Base-by-base conservation (phyloP, 2,797 vertebrate species). In the Petrocephalus sullivani region DNA sequence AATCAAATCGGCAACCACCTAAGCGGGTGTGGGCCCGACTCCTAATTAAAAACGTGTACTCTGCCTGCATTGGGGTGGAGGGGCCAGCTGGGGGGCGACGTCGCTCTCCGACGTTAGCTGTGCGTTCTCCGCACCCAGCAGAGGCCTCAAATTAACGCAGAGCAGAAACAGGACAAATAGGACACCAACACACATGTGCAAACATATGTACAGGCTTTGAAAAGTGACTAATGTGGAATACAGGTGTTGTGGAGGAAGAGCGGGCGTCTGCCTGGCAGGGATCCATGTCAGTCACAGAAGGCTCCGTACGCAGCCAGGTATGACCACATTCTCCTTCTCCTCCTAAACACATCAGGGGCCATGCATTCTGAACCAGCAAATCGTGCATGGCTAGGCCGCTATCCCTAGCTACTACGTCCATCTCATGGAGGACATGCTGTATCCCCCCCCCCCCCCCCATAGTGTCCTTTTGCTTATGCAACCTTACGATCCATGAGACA, bases 1-100 rank as follows among this genome's bases (percentile, higher is more conserved):
- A 81, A 87, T 60, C 28, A 85, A 60, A 28, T 14, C 57, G 46
- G 67, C 56, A 1, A 9, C 46, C 46, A 67, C 57, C 78, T 64
- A 61, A 85, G 82, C 49, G 28, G 58, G 56, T 41, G 57, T 10
- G 19, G 83, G 54, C 37, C 81, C 37, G 23, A 75, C 71, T 57
- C 46, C 19, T 87, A 87, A 89, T 89, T 89, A 78, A 81, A 89
- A 78, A 21, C 33, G 3, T 64, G 61, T 56, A 21, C 53, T 28
- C 57, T 53, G 83, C 61, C 81, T 83, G 81, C 81, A 53, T 54
- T 83, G 41, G n/a, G 37, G 16, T 54, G 21, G 46, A 54, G 49
- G 49, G 81, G 3, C 78, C 49, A 53, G 49, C 16, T 21, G 81
- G 81, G 81, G 41, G 81, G 21, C 1, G 21, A 8, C 23, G 46